Conservation (phyloP, 1,140 invertebrate genomes). For the Diorhabda sublineata region DNA sequence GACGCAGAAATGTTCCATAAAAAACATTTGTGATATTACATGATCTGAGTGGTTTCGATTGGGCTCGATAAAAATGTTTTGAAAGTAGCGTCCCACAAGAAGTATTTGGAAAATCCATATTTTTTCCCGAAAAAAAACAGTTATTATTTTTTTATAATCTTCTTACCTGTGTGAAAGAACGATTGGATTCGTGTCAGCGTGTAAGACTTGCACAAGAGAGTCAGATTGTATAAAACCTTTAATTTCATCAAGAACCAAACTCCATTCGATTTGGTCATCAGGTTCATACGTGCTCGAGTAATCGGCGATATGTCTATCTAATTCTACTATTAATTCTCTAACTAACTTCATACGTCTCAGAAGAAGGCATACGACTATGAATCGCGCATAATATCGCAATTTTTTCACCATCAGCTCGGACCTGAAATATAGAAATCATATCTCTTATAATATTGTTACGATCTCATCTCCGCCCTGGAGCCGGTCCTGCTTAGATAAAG, state of each 20-base stretch:
- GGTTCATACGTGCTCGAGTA: slow-evolving; percentile 94
- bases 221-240: slow-evolving; percentile 93
- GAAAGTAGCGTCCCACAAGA: too few species aligned
- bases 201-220: slow-evolving; percentile 79
- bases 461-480: too few species aligned
- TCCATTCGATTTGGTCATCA: slow-evolving; percentile 96
- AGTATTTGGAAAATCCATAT: too few species aligned
- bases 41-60: too few species aligned
- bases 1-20: too few species aligned
- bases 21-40: too few species aligned
- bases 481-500: too few species aligned
- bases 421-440: slow-evolving; percentile 45
- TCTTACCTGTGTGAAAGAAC: slow-evolving; percentile 75
- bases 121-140: background rate
- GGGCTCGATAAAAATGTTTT: too few species aligned
- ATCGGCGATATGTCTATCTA: slow-evolving; percentile 88
- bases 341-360: slow-evolving; percentile 94
- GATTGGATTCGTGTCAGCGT: slow-evolving; percentile 79
- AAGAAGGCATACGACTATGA: slow-evolving; percentile 93
- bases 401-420: slow-evolving; percentile 98
- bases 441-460: too few species aligned
- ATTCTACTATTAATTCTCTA: slow-evolving; percentile 83
- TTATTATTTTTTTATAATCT: background rate
- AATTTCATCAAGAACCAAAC: slow-evolving; percentile 89
- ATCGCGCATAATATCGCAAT: slow-evolving; percentile 91